Base-by-base conservation (phyloP, 1,140 invertebrate genomes). In the Procambarus virginalis region DNA sequence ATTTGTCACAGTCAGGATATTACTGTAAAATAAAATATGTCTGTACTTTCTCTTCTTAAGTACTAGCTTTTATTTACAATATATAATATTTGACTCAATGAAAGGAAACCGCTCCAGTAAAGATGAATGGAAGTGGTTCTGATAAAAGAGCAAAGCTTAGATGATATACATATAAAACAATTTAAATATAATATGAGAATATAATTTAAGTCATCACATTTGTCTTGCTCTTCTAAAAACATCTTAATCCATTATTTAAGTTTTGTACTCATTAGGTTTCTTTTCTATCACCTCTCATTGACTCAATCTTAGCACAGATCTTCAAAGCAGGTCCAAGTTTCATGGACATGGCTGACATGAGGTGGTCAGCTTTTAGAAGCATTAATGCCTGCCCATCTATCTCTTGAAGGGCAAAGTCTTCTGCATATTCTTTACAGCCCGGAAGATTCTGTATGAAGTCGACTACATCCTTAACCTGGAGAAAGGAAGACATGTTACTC, bases 311-410 rank as follows among this genome's bases (percentile, higher is more conserved):
- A 20, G 97, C 97, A 92, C 98, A 97, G 70, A 99, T 98, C 94
- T 99, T 99, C 20, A 99, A 94, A 0, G 98, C 98, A 0, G 98
- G 98, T 2, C 98, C 98, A 0, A 99, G 95, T 93, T 99, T 99
- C 95, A 99, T 99, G 60, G 96, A 97, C 96, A 99, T 98, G 5
- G 97, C 97, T 51, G 96, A 97, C 95, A 99, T 98, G 12, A 99
- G 94, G 94, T 99, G 98, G 93, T 99, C 98, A 90, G 98, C 98
- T 93, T 98, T 98, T n/a, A 99, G 95, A 76, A 99, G 94, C 95
- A 99, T 96, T 45, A 99, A 94, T 8, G 98, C 98, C 93, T 99
- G 97, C 0, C 98, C 98, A 93, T 99, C 98, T 91, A 99, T 99
- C 94, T 99, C 98, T 93, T 99, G 98, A 82, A 97, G 96, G 1